Evolutionary conservation across 2,888 invertebrate genomes (phyloP).

Genomic region (Cheilosia vulpina): DNA sequence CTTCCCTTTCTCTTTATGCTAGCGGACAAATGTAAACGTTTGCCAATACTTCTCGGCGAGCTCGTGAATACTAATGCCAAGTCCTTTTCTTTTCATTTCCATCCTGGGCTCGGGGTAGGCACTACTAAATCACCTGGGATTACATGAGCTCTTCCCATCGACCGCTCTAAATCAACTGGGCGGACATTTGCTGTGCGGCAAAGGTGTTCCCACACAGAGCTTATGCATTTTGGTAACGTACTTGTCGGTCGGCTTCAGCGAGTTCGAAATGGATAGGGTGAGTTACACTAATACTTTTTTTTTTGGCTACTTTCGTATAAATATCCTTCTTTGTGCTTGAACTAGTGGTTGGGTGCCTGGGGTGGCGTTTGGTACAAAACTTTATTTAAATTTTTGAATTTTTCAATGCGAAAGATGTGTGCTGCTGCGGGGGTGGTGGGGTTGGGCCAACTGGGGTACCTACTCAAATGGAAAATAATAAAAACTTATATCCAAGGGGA

Average conservation of each 20-base stretch:
- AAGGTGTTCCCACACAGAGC: constrained; percentile 79
- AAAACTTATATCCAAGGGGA: constrained; percentile 72
- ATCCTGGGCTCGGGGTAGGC: constrained; percentile 75
- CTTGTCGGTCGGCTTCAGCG: constrained; percentile 81
- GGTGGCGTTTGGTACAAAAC: constrained; percentile 30
- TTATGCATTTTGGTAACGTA: constrained; percentile 80
- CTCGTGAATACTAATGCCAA: constrained; percentile 56
- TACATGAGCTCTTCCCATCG: constrained; percentile 80
- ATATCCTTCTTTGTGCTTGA: not conserved
- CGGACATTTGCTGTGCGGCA: constrained; percentile 80
- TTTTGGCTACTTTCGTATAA: not conserved
- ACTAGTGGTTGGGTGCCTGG: not conserved
- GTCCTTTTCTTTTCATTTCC: constrained; percentile 65
- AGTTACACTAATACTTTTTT: constrained; percentile 77
- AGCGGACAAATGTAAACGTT: constrained; percentile 42
- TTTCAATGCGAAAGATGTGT: constrained; percentile 2
- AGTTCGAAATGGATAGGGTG: constrained; percentile 82
- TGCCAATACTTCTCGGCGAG: constrained; percentile 19
- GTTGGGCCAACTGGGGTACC: constrained; percentile 1
- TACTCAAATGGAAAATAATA: constrained; percentile 72
- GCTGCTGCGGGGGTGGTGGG: not conserved
- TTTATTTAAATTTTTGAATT: constrained; percentile 74
- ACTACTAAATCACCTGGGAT: constrained; percentile 81
- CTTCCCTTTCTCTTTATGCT: not conserved
- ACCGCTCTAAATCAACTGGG: constrained; percentile 81